These are phyloP conservation scores for Haliaeetus leucogaster DNA, from an alignment of 2,113 vertebrate species.

Conservation along the genomic window DNA sequence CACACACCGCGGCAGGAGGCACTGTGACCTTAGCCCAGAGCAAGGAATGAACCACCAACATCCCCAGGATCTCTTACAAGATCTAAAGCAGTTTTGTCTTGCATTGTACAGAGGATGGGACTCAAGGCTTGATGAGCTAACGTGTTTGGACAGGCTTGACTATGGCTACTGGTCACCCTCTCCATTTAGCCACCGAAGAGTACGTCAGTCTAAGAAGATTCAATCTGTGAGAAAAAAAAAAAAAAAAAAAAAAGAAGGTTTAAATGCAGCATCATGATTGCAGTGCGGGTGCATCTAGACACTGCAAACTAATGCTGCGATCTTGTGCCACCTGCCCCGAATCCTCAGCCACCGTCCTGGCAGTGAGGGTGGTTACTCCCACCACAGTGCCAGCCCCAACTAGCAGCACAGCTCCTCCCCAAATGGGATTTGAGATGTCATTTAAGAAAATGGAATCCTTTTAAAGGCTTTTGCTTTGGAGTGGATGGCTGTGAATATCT, in stretches of 20 bases:
- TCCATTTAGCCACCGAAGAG: not conserved
- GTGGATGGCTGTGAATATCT: not conserved
- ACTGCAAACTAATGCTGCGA: not conserved
- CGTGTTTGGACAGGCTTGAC: accelerated
- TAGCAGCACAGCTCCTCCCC: not conserved
- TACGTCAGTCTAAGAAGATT: not conserved
- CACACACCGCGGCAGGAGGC: accelerated
- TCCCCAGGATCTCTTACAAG: not conserved
- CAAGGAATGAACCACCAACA: not conserved
- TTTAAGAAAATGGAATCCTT: not conserved
- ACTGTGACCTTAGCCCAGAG: not conserved
- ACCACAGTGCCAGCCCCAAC: accelerated
- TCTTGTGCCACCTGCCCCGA: not conserved
- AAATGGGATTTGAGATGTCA: not conserved
- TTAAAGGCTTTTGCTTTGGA: not conserved
- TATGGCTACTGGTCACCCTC: not conserved
- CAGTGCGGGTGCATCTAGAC: accelerated
- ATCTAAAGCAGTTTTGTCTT: not conserved
- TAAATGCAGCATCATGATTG: not conserved
- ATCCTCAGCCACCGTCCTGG: not conserved
- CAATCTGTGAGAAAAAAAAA: not conserved
- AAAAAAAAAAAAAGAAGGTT: not conserved
- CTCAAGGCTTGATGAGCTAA: not conserved
- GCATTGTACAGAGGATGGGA: not conserved
- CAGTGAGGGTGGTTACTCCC: not conserved